Percentiles rank a stretch among this genome's conserved stretches.
Evolutionary conservation across 2,888 invertebrate genomes (phyloP).

Genomic region (Drosophila emarginata): DNA sequence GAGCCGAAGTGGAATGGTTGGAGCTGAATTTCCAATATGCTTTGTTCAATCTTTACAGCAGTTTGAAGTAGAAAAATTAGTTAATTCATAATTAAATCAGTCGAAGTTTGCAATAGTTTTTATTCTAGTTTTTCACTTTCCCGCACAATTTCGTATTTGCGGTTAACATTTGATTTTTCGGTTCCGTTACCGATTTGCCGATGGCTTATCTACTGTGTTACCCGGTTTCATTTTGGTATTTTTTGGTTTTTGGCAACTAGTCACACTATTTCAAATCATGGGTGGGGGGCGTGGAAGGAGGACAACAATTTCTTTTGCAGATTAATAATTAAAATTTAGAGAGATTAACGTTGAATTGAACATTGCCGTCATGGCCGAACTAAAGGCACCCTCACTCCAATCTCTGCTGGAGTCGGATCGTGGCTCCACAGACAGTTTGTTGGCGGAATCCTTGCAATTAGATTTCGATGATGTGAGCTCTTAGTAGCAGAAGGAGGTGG

Average conservation of each 20-base stretch:
- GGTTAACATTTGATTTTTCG: too few relatives aligned
- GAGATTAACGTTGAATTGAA: background rate
- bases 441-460: constrained; percentile 84
- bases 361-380: constrained; percentile 73
- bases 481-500: constrained; percentile 19
- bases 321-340: background rate
- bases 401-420: constrained; percentile 85
- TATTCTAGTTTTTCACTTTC: too few relatives aligned
- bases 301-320: background rate
- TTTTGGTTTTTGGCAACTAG: background rate
- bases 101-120: too few relatives aligned
- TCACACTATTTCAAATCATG: background rate
- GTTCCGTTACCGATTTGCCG: too few relatives aligned
- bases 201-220: too few relatives aligned
- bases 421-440: constrained; percentile 87
- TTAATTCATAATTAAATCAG: too few relatives aligned
- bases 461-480: constrained; percentile 87
- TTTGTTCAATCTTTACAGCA: too few relatives aligned
- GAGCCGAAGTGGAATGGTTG: too few relatives aligned
- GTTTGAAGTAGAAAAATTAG: too few relatives aligned
- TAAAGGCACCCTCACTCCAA: constrained; percentile 83
- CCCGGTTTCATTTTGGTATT: too few relatives aligned
- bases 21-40: too few relatives aligned
- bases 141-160: too few relatives aligned
- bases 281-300: background rate